Base-by-base conservation (phyloP, 2,113 vertebrate genomes). In the Gadus chalcogrammus region DNA sequence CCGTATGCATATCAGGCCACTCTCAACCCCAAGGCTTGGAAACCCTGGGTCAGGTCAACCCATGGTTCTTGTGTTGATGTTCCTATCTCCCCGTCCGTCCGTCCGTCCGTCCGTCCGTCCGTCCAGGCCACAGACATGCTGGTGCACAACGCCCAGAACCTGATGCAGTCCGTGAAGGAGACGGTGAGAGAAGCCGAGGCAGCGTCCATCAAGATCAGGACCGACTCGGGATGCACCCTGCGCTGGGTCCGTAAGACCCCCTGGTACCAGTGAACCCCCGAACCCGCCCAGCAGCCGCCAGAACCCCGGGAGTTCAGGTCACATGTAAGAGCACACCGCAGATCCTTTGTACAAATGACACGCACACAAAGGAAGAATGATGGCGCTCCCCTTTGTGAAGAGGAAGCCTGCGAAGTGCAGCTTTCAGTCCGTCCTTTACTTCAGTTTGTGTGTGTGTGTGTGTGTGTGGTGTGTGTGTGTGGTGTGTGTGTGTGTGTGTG, bases 141-240 rank as follows among this genome's bases (percentile, higher is more conserved):
- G 91, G 97, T 99, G 75, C 97, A 99, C 68, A 99, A 99, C 0
- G 97, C 97, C 28, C 97, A 99, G 93, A 99, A 99, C 86, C 92
- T 99, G 67, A 99, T 99, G 97, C 97, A 98, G 88, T 99, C 97
- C 0, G 97, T 99, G 80, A 99, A 99, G 92, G 97, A 99, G 91
- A 99, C 97, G 0, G 97, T 99, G 73, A 89, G 97, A 87, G 97
- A 99, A 88, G 97, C 97, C n/a, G 97, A 99, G 86, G 97, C 97
- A 12, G 97, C 97, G 16, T 99, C 97, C 74, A 99, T 99, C 84
- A 99, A 98, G 92, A 99, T 99, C 75, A 94, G 97, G 87, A 99
- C 97, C 68, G 97, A 99, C 61, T 94, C 97, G 72, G 97, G 97
- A 35, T 98, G 93, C 89, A 96, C 97, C 62, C 94, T 99, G 31